A percentile compares a stretch with the other conserved stretches of the same genome.
phyloP scores from a whole-genome alignment of 2,888 invertebrate species.

The Hydrotaea diabolus region DNA sequence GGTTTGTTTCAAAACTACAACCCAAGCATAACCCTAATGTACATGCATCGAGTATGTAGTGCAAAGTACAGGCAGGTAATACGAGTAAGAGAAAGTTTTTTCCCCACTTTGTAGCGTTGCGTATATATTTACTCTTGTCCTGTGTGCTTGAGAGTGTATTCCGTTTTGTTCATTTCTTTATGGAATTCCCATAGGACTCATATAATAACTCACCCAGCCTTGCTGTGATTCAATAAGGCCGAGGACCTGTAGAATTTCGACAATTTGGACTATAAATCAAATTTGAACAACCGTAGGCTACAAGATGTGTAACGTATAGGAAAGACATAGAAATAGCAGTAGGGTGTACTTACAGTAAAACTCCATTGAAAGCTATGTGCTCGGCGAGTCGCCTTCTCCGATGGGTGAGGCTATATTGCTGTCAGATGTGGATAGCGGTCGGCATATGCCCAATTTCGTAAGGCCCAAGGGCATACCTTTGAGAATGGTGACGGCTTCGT shows the following conservation, averaged over 20 bases:
- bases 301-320: background rate
- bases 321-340: background rate
- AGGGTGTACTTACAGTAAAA: constrained; percentile 75
- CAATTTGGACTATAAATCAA: constrained; percentile 35
- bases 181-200: background rate
- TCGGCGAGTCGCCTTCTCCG: constrained; percentile 74
- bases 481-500: constrained; percentile 96
- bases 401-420: constrained; percentile 80
- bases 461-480: constrained; percentile 95
- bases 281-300: constrained; percentile 32
- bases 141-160: no score
- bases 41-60: background rate
- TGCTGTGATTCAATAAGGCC: constrained; percentile 36
- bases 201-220: constrained; percentile 15
- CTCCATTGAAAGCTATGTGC: constrained; percentile 79
- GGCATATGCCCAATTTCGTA: constrained; percentile 95
- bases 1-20: no score
- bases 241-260: background rate
- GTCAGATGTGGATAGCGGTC: constrained; percentile 83
- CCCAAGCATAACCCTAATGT: background rate
- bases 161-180: background rate
- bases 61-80: constrained; percentile 46
- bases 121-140: no score
- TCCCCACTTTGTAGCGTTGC: background rate
- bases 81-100: constrained; percentile 24